Percentiles rank a stretch among this genome's conserved stretches.
Evolutionary conservation across 1,140 invertebrate genomes (phyloP).

Genomic region (Rhynchophorus ferrugineus): DNA sequence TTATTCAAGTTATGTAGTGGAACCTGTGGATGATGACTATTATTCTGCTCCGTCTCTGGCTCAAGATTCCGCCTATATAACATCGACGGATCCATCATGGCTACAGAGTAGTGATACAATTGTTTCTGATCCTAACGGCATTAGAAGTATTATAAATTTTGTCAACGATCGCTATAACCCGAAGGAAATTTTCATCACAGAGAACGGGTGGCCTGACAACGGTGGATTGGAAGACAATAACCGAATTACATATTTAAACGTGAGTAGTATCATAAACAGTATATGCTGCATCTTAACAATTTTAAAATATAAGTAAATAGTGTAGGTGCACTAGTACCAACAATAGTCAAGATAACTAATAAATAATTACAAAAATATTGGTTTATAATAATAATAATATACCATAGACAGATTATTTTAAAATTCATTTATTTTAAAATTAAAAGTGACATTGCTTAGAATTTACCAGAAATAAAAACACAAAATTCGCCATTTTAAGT

Average conservation of each 20-base stretch:
- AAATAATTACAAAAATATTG: no score
- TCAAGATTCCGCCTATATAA: constrained; percentile 1
- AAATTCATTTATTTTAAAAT: no score
- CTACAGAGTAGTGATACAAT: constrained; percentile 4
- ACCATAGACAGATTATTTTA: no score
- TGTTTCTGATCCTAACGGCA: constrained; percentile 50
- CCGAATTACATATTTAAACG: constrained; percentile 36
- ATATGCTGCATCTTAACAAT: no score
- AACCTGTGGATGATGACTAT: neutral
- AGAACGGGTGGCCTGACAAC: constrained; percentile 50
- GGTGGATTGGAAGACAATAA: constrained; percentile 43
- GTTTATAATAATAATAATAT: no score
- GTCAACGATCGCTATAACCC: constrained; percentile 53
- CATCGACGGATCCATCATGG: constrained; percentile 13
- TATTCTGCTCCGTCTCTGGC: neutral
- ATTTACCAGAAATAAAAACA: no score
- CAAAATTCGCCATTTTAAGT: no score
- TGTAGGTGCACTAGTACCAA: no score
- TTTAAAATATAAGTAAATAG: no score
- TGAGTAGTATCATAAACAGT: no score
- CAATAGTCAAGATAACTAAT: no score
- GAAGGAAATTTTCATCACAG: constrained; percentile 49
- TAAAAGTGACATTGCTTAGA: no score
- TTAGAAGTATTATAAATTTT: constrained; percentile 59
- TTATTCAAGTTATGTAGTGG: neutral